Conservation (phyloP, 2,113 vertebrate genomes). For the Dicerorhinus sumatrensis region DNA sequence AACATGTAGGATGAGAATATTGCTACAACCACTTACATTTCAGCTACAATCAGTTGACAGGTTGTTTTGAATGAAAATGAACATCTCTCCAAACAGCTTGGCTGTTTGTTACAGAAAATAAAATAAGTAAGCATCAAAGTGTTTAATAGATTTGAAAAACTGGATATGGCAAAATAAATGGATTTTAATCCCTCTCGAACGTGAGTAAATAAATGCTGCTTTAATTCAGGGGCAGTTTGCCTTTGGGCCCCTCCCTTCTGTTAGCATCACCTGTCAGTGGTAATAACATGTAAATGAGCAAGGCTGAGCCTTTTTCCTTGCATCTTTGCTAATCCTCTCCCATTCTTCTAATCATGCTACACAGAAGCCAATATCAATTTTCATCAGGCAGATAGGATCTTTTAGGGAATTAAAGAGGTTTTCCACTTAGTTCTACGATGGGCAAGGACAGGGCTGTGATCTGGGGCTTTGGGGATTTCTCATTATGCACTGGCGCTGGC, state of each 20-base stretch:
- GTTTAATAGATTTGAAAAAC: slow-evolving; percentile 86
- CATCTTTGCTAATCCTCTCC: slow-evolving; percentile 95
- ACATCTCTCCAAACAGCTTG: slow-evolving; percentile 81
- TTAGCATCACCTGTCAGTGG: slow-evolving; percentile 88
- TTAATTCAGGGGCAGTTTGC: slow-evolving; percentile 89
- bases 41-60: slow-evolving; percentile 83
- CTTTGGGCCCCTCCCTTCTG: slow-evolving; percentile 86
- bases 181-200: slow-evolving; percentile 89
- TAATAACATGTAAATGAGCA: slow-evolving; percentile 93
- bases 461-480: slow-evolving; percentile 97
- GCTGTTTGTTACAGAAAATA: slow-evolving; percentile 82
- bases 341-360: slow-evolving; percentile 98
- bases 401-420: slow-evolving; percentile 96
- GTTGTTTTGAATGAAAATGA: slow-evolving; percentile 87
- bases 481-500: slow-evolving; percentile 92
- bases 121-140: slow-evolving; percentile 86
- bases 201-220: slow-evolving; percentile 90
- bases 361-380: slow-evolving; percentile 98
- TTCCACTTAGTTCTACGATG: slow-evolving; percentile 91
- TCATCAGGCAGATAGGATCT: slow-evolving; percentile 98
- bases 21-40: slow-evolving; percentile 79
- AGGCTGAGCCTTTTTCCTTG: slow-evolving; percentile 86
- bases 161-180: slow-evolving; percentile 89
- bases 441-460: slow-evolving; percentile 95
- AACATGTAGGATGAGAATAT: background rate